phyloP scores from a whole-genome alignment of 1,140 invertebrate species.

The Lanistes nyassanus region DNA sequence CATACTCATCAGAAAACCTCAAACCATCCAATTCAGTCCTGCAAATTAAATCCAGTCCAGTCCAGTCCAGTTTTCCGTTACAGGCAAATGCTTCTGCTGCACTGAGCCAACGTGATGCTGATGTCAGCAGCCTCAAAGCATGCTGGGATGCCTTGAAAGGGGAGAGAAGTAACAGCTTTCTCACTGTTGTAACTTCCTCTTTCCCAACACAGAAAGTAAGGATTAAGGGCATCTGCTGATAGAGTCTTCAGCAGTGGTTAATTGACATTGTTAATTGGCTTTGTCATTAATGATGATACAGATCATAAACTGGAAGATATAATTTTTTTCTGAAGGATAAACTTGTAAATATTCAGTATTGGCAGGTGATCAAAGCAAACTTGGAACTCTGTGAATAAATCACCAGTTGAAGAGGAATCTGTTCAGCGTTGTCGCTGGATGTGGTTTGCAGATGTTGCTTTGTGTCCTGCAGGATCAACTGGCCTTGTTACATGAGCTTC shows the following conservation, averaged over 20 bases:
- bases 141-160: conserved; percentile 93
- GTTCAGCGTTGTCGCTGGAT: too few species aligned
- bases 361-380: too few species aligned
- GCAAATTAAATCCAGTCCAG: too few species aligned
- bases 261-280: neutral
- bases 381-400: too few species aligned
- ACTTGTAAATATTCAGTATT: too few species aligned
- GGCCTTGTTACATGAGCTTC: conserved; percentile 83
- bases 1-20: too few species aligned
- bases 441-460: neutral
- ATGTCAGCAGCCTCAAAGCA: conserved; percentile 79
- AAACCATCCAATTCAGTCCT: too few species aligned
- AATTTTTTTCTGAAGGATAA: neutral
- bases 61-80: conserved; percentile 1
- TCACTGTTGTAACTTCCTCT: conserved; percentile 89
- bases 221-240: neutral
- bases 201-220: conserved; percentile 86
- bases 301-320: neutral
- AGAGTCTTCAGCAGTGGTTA: neutral
- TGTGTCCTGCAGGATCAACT: conserved; percentile 79
- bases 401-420: too few species aligned
- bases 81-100: conserved; percentile 80
- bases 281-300: neutral
- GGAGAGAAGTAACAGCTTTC: conserved; percentile 81
- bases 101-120: conserved; percentile 83